Base-by-base conservation (phyloP, 2,113 vertebrate species). In the Apodemus speciosus region DNA sequence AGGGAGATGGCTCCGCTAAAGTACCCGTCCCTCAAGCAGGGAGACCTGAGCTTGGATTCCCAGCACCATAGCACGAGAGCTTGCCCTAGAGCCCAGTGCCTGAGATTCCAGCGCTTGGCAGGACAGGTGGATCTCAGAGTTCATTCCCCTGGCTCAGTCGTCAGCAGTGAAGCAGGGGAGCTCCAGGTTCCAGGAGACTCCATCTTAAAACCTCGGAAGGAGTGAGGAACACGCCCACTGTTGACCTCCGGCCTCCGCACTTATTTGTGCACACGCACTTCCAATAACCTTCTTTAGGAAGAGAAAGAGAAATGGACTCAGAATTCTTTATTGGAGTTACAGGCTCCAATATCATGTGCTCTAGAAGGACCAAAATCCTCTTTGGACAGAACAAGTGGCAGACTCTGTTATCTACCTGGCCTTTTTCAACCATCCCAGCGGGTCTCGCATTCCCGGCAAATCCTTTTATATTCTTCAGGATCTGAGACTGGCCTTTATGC, bases 341-440 rank as follows among this genome's bases (percentile, higher is more conserved):
- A 94, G 73, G 51, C 18, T 30, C n/a, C n/a, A n/a, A 77, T 72
- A 15, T 73, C 79, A 40, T 86, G 40, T 23, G 46, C 16, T 95
- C 68, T 51, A 90, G 35, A 85, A 88, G 27, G 20, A 86, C 6
- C 87, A 76, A 88, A 81, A 90, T 89, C 89, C 72, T 75, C n/a
- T 88, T 72, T 89, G 62, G 90, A 81, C 80, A 35, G 10, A 91
- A 73, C 23, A 81, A 85, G 0, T 51, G 30, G n/a, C 46, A 43
- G 66, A 88, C 81, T 83, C 35, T 23, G n/a, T 20, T 75, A 80
- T 18, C 30, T 66, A 35, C 40, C 53, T 30, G 25, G 38, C 91
- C 25, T 27, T 69, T 89, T 81, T 35, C 49, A 92, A 49, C 49
- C 23, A 69, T 27, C 32, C 40, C 11, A 73, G 56, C 49, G n/a